A percentile compares a stretch with the other conserved stretches of the same genome.
Evolutionary conservation across 2,888 invertebrate species (phyloP).

Genomic region (Conops quadrifasciatus): DNA sequence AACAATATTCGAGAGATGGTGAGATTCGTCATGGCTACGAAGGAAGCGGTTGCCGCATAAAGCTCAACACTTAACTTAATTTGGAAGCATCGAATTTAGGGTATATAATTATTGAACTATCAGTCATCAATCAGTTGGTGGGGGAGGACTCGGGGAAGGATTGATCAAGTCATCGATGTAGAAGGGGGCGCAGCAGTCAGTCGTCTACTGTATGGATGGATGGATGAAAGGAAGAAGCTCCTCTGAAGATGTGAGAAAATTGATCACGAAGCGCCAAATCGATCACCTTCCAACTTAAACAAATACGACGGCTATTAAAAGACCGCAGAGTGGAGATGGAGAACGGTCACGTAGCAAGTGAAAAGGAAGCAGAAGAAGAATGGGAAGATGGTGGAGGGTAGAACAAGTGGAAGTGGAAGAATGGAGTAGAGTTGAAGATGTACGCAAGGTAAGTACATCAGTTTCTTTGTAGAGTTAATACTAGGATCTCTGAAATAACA

Average conservation of each 20-base stretch:
- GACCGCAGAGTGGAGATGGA: not conserved
- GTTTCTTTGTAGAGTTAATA: no score
- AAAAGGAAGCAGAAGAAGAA: not conserved
- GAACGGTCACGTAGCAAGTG: no score
- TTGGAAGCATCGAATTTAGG: slow-evolving; percentile 57
- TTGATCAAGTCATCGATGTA: slow-evolving; percentile 37
- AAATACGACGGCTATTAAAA: slow-evolving; percentile 35
- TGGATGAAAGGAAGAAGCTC: not conserved
- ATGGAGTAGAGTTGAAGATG: no score
- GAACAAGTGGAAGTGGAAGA: no score
- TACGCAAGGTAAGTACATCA: no score
- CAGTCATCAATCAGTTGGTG: slow-evolving; percentile 26
- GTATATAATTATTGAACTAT: slow-evolving; percentile 57
- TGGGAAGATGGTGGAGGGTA: not conserved
- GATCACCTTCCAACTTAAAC: slow-evolving; percentile 59
- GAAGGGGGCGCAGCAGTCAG: not conserved
- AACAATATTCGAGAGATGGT: slow-evolving; percentile 21
- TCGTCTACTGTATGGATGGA: slow-evolving; percentile 25
- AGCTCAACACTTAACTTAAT: slow-evolving; percentile 64
- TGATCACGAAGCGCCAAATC: slow-evolving; percentile 66
- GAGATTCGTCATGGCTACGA: slow-evolving; percentile 27
- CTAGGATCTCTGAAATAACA: no score
- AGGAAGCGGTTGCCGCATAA: slow-evolving; percentile 50
- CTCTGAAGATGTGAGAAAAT: slow-evolving; percentile 53
- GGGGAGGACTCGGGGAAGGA: slow-evolving; percentile 24